These are phyloP conservation scores for Phymatocera aterrima DNA, from an alignment of 2,888 invertebrate genomes.

Conservation along the genomic window DNA sequence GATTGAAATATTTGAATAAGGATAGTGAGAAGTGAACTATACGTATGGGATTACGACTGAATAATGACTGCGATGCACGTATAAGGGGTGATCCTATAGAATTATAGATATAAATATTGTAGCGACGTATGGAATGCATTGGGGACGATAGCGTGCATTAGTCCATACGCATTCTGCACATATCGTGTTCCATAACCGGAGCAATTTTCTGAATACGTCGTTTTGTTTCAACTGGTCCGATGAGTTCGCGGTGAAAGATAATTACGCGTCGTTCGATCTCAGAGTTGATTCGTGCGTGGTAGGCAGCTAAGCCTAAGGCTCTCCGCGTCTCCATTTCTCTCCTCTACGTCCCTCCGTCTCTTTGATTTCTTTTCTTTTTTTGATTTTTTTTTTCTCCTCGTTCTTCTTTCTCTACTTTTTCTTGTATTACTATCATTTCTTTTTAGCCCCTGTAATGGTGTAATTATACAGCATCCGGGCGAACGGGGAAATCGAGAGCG, in stretches of 20 bases:
- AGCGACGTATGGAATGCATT: neutral
- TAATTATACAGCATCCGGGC: constrained; percentile 26
- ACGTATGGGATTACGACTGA: too few relatives aligned
- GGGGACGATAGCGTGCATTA: neutral
- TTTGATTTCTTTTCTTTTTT: neutral
- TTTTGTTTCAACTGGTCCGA: constrained; percentile 29
- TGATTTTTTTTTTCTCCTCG: neutral
- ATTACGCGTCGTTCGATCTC: constrained; percentile 39
- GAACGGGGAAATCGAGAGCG: constrained; percentile 27
- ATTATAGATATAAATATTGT: neutral
- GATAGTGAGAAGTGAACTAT: too few relatives aligned
- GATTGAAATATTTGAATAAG: too few relatives aligned
- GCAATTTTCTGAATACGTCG: constrained; percentile 14
- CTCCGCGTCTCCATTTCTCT: neutral
- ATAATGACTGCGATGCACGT: too few relatives aligned
- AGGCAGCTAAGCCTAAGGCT: constrained; percentile 36
- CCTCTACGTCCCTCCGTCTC: neutral
- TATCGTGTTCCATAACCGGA: constrained; percentile 22
- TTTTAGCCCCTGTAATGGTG: constrained; percentile 7
- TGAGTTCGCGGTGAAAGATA: constrained; percentile 42
- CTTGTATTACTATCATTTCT: neutral
- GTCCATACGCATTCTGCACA: constrained; percentile 11
- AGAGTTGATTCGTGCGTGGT: constrained; percentile 32
- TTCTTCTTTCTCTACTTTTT: neutral
- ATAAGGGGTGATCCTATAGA: too few relatives aligned